A percentile compares a stretch with the other conserved stretches of the same genome.
Conservation (phyloP, 2,113 vertebrate species). For the Rhinoderma darwinii region DNA sequence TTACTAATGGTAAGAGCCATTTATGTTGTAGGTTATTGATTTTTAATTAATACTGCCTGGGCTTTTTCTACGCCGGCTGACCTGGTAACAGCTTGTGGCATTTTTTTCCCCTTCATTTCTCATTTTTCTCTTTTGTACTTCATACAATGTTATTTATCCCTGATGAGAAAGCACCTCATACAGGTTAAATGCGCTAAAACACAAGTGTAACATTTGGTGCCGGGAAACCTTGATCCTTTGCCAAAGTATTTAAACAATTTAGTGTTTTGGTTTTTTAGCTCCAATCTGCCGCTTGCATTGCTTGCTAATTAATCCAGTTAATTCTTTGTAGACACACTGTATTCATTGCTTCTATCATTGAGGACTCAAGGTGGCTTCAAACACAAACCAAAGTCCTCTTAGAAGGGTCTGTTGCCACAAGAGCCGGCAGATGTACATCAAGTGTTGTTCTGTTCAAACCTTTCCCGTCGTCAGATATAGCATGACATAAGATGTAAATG, state of each 20-base stretch:
- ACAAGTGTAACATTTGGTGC: conserved; percentile 78
- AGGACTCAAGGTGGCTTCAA: conserved; percentile 72
- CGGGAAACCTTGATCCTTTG: conserved; percentile 85
- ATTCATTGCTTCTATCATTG: conserved; percentile 72
- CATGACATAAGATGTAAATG: conserved; percentile 40
- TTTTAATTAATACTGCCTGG: conserved; percentile 82
- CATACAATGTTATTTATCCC: conserved; percentile 81
- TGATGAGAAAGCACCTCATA: conserved; percentile 78
- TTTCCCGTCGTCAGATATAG: conserved; percentile 19
- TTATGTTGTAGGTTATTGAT: conserved; percentile 78
- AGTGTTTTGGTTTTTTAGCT: conserved; percentile 84
- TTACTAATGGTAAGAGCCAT: conserved; percentile 76
- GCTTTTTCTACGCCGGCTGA: conserved; percentile 74
- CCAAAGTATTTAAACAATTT: conserved; percentile 89
- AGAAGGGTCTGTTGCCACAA: conserved; percentile 68
- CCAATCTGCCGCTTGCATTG: conserved; percentile 83
- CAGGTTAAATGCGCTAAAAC: conserved; percentile 84
- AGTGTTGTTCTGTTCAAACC: conserved; percentile 45
- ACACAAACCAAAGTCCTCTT: conserved; percentile 71
- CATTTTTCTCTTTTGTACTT: conserved; percentile 77
- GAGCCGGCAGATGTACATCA: conserved; percentile 72
- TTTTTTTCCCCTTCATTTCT: conserved; percentile 71
- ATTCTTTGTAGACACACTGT: conserved; percentile 83
- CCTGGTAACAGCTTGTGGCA: conserved; percentile 83
- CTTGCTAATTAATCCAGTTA: conserved; percentile 87